phyloP scores from a whole-genome alignment of 2,888 invertebrate species.

The Scaptomyza cyrtandrae region DNA sequence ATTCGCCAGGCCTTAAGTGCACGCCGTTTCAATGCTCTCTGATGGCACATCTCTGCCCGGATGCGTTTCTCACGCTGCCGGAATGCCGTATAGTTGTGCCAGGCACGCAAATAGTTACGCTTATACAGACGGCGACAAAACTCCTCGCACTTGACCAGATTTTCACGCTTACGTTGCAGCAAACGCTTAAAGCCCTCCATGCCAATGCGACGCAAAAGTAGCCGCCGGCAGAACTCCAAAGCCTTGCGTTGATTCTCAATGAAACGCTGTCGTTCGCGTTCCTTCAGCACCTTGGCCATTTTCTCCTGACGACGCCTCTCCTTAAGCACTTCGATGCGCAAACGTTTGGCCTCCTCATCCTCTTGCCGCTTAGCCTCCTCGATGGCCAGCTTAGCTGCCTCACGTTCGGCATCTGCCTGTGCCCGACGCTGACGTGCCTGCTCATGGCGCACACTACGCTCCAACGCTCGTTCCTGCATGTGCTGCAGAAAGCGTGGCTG shows the following conservation, averaged over 20 bases:
- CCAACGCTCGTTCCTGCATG: slow-evolving; percentile 90
- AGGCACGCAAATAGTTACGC: slow-evolving; percentile 85
- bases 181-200: slow-evolving; percentile 83
- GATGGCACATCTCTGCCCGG: slow-evolving; percentile 86
- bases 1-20: slow-evolving; percentile 85
- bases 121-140: slow-evolving; percentile 85
- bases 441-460: slow-evolving; percentile 85
- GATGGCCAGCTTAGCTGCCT: slow-evolving; percentile 83
- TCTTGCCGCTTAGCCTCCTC: slow-evolving; percentile 84
- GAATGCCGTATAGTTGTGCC: slow-evolving; percentile 86
- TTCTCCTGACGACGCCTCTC: slow-evolving; percentile 87
- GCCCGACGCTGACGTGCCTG: slow-evolving; percentile 83
- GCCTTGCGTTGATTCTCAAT: slow-evolving; percentile 85
- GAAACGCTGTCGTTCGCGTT: slow-evolving; percentile 85
- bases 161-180: slow-evolving; percentile 81
- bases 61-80: slow-evolving; percentile 86
- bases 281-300: slow-evolving; percentile 87
- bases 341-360: slow-evolving; percentile 87
- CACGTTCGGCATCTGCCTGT: slow-evolving; percentile 83
- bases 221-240: slow-evolving; percentile 83
- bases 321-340: slow-evolving; percentile 87
- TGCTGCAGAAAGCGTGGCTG: slow-evolving; percentile 89
- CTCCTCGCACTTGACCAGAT: slow-evolving; percentile 84
- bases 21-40: slow-evolving; percentile 85
- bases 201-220: slow-evolving; percentile 81